Percentiles rank a stretch among this genome's conserved stretches.
These are phyloP conservation scores for Chanos chanos DNA, from an alignment of 2,797 vertebrate species.

Conservation along the genomic window DNA sequence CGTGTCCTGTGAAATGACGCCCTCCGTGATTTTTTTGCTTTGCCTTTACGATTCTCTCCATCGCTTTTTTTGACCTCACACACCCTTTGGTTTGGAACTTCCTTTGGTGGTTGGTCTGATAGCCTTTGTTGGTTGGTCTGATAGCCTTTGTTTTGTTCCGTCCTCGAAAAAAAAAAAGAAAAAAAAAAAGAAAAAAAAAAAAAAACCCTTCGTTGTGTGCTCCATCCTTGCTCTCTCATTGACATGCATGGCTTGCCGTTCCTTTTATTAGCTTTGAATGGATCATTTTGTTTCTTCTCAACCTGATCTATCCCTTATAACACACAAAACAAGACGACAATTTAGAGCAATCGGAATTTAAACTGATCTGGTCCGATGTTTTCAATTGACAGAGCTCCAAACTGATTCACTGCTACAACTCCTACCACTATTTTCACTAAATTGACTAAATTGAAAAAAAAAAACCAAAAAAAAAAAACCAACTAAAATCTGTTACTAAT, in stretches of 20 bases:
- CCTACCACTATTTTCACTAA: conserved; percentile 55
- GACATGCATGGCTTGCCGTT: conserved; percentile 71
- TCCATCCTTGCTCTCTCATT: conserved; percentile 31
- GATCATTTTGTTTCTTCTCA: conserved; percentile 67
- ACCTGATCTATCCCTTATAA: conserved; percentile 61
- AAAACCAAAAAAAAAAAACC: no score
- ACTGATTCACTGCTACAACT: conserved; percentile 48
- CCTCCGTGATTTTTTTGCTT: conserved; percentile 35
- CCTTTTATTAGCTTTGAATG: conserved; percentile 62
- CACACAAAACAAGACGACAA: conserved; percentile 49
- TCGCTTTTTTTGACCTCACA: conserved; percentile 10
- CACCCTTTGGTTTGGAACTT: conserved; percentile 46
- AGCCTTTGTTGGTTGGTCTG: conserved; percentile 26
- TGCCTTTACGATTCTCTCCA: no score
- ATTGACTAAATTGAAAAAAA: conserved; percentile 75
- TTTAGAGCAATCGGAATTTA: conserved; percentile 43
- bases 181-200: no score
- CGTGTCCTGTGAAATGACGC: conserved; percentile 51
- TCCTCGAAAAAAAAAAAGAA: conserved; percentile 43
- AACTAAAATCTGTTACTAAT: conserved; percentile 72
- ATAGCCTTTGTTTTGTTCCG: conserved; percentile 49
- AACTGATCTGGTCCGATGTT: conserved; percentile 65
- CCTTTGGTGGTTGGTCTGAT: conserved; percentile 13
- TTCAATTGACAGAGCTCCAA: conserved; percentile 71
- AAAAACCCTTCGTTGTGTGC: conserved; percentile 6